These are phyloP conservation scores for Pionites leucogaster DNA, from an alignment of 2,113 vertebrate genomes.

Conservation along the genomic window DNA sequence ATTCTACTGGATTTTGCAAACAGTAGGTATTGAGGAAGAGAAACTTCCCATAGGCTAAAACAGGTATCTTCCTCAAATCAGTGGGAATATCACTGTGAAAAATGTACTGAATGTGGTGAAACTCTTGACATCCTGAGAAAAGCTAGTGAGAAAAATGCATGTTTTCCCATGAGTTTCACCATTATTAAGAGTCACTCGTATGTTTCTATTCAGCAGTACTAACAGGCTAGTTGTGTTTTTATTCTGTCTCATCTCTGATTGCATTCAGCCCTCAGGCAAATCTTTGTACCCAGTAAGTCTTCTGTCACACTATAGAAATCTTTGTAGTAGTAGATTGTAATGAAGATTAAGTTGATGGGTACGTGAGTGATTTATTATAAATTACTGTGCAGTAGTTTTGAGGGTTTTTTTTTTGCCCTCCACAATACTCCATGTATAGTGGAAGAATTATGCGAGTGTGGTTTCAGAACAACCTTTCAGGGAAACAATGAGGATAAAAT, in stretches of 20 bases:
- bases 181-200: not conserved
- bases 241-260: conserved; percentile 47
- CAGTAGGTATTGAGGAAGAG: not conserved
- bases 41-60: not conserved
- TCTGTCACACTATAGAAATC: conserved; percentile 42
- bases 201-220: conserved; percentile 1
- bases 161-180: not conserved
- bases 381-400: not conserved
- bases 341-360: conserved; percentile 55
- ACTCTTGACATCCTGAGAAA: not conserved
- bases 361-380: conserved; percentile 53
- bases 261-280: conserved; percentile 54
- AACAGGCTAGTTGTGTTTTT: conserved; percentile 40
- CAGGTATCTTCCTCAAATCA: not conserved
- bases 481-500: not conserved
- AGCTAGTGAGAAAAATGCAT: not conserved
- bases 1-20: not conserved
- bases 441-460: not conserved
- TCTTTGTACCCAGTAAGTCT: conserved; percentile 47
- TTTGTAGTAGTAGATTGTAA: conserved; percentile 54
- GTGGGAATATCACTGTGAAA: not conserved
- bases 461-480: not conserved
- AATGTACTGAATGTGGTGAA: not conserved
- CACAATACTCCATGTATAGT: not conserved
- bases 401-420: fast-evolving